phyloP scores from a whole-genome alignment of 2,888 invertebrate genomes.

The Eulithis prunata region DNA sequence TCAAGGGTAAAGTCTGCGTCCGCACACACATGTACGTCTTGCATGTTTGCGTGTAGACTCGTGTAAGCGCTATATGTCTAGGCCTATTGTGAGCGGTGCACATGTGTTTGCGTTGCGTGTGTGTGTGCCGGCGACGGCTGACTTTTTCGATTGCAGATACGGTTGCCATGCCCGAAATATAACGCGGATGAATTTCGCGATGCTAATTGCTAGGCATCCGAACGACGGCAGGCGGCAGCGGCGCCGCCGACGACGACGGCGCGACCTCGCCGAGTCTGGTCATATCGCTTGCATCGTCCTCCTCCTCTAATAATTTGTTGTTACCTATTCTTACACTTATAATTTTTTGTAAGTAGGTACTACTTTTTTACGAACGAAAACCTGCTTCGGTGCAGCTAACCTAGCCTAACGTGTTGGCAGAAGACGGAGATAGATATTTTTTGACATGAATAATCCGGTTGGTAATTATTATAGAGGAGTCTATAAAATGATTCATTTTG shows the following conservation, averaged over 20 bases:
- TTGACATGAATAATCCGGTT: constrained; percentile 2
- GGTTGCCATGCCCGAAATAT: constrained; percentile 82
- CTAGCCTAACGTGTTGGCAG: constrained; percentile 39
- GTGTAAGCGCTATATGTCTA: constrained; percentile 58
- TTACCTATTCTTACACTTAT: constrained; percentile 30
- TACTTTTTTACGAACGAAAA: constrained; percentile 35
- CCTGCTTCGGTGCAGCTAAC: constrained; percentile 36
- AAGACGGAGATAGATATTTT: constrained; percentile 10
- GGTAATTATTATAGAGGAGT: not conserved
- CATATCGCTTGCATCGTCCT: constrained; percentile 37
- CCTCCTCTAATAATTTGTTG: constrained; percentile 35
- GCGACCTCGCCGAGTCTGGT: constrained; percentile 29
- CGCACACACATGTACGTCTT: constrained; percentile 64
- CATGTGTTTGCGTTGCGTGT: constrained; percentile 59
- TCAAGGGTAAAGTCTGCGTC: constrained; percentile 81
- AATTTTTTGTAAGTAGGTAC: constrained; percentile 25
- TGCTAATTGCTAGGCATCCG: constrained; percentile 68
- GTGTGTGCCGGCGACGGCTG: constrained; percentile 69
- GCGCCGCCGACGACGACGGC: constrained; percentile 37
- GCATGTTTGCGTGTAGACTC: constrained; percentile 58
- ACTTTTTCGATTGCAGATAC: constrained; percentile 78
- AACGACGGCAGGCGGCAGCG: constrained; percentile 50
- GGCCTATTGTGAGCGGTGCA: constrained; percentile 67
- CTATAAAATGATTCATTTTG: constrained; percentile 14
- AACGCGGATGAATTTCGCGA: constrained; percentile 74